Conservation (phyloP, 2,888 invertebrate genomes). For the Meloe dianella region DNA sequence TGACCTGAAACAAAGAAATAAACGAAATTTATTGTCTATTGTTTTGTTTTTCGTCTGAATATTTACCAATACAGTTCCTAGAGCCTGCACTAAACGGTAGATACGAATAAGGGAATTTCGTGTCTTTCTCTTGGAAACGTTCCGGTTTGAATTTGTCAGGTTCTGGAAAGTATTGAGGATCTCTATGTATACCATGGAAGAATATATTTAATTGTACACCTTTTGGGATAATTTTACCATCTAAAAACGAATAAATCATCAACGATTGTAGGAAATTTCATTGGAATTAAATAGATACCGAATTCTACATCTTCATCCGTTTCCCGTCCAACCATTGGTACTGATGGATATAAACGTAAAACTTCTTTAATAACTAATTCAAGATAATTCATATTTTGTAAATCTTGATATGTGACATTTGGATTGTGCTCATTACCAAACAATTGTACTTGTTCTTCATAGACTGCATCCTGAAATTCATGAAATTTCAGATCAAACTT, state of each 20-base stretch:
- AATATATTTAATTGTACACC: constrained; percentile 25
- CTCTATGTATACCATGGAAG: constrained; percentile 25
- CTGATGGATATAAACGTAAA: constrained; percentile 41
- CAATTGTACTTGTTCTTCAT: constrained; percentile 51
- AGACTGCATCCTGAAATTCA: constrained; percentile 48
- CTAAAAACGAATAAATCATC: too few species aligned
- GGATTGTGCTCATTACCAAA: constrained; percentile 42
- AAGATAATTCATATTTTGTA: constrained; percentile 43
- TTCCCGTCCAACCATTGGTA: constrained; percentile 37
- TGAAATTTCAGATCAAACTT: too few species aligned
- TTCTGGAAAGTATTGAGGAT: constrained; percentile 28
- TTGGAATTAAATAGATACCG: constrained; percentile 11
- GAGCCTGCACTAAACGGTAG: constrained; percentile 32
- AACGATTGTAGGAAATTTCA: too few species aligned
- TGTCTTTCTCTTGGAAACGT: constrained; percentile 23
- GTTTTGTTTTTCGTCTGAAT: too few species aligned
- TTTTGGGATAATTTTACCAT: constrained; percentile 22
- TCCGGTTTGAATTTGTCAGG: constrained; percentile 28
- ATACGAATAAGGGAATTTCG: constrained; percentile 28
- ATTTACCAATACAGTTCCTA: constrained; percentile 31
- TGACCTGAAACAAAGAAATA: constrained; percentile 57
- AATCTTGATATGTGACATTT: constrained; percentile 40
- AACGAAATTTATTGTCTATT: too few species aligned
- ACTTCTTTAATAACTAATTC: constrained; percentile 44
- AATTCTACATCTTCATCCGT: constrained; percentile 31